phyloP scores from a whole-genome alignment of 2,888 invertebrate species.

The Eupithecia centaureata region DNA sequence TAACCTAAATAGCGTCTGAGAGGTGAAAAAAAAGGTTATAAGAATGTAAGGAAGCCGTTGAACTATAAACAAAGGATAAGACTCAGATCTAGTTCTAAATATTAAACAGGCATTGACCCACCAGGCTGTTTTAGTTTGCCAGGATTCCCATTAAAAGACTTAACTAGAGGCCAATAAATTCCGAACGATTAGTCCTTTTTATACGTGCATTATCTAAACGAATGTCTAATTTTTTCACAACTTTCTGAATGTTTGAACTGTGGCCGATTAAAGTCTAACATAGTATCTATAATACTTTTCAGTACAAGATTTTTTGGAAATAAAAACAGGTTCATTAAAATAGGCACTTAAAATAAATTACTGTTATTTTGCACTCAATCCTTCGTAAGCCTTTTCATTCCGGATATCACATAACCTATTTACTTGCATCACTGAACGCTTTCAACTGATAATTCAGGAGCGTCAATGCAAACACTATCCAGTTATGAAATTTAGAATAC shows the following conservation, averaged over 20 bases:
- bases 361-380: not conserved
- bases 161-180: constrained; percentile 1
- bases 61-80: constrained; percentile 40
- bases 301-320: not conserved
- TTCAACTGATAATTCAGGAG: constrained; percentile 61
- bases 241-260: not conserved
- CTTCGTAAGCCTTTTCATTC: constrained; percentile 28
- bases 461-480: constrained; percentile 66
- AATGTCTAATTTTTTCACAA: not conserved
- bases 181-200: not conserved
- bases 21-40: constrained; percentile 38
- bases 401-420: constrained; percentile 47
- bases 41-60: constrained; percentile 42
- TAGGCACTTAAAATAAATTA: not conserved
- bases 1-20: constrained; percentile 40
- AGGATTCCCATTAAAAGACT: too few species aligned
- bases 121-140: not conserved
- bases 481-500: constrained; percentile 72
- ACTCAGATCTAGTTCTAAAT: constrained; percentile 20
- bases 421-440: constrained; percentile 73
- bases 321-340: not conserved
- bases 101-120: constrained; percentile 21
- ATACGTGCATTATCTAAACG: not conserved
- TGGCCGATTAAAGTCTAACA: not conserved
- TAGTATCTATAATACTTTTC: not conserved